phyloP scores from a whole-genome alignment of 1,140 invertebrate genomes.

The Batillaria attramentaria region DNA sequence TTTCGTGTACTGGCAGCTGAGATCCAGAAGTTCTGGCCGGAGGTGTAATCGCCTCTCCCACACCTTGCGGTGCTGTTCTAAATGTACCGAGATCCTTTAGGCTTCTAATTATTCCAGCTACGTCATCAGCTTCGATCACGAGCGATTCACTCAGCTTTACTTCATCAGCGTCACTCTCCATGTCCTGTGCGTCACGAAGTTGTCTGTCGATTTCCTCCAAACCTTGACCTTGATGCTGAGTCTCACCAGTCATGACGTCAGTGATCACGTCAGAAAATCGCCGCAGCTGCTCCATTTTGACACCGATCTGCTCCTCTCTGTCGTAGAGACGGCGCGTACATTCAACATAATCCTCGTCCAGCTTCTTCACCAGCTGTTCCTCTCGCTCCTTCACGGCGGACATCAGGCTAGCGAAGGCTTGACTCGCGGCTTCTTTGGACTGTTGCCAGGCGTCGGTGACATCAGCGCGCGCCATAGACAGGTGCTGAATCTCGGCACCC shows the following conservation, averaged over 20 bases:
- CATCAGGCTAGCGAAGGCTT: background rate
- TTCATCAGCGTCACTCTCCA: background rate
- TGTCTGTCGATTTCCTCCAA: background rate
- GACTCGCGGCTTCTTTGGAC: background rate
- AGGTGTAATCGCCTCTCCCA: background rate
- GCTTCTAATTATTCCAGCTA: background rate
- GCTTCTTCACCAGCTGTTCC: background rate
- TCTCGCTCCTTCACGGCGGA: background rate
- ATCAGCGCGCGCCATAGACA: background rate
- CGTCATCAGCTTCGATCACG: background rate
- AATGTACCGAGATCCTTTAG: background rate
- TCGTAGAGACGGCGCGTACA: background rate
- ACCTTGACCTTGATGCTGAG: background rate
- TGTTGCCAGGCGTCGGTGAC: background rate
- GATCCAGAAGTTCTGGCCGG: background rate
- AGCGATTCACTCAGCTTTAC: background rate
- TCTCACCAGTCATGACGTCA: background rate
- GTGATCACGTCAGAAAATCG: background rate
- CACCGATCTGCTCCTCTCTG: background rate
- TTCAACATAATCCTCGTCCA: background rate
- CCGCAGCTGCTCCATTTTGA: background rate
- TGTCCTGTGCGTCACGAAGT: background rate
- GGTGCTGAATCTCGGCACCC: background rate
- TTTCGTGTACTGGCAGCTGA: background rate
- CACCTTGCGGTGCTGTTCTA: background rate